Percentiles rank a stretch among this genome's conserved stretches.
Evolutionary conservation across 2,797 vertebrate genomes (phyloP).

Genomic region (Halcyon badia): DNA sequence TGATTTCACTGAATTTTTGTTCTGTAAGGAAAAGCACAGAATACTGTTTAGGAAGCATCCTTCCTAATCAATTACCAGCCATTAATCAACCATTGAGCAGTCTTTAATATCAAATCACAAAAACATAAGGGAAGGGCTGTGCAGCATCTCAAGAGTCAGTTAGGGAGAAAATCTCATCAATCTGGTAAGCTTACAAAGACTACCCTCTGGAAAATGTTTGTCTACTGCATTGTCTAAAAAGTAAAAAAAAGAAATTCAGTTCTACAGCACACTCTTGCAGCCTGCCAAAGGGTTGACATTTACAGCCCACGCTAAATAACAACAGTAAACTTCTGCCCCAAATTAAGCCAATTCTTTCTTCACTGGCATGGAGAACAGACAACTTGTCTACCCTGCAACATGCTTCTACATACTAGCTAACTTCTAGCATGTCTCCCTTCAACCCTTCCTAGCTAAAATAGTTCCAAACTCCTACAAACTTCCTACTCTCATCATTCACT

Average conservation of each 20-base stretch:
- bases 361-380: neutral
- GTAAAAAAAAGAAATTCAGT: accelerated
- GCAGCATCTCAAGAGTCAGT: neutral
- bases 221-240: neutral
- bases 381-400: neutral
- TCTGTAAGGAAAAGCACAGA: neutral
- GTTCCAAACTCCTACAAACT: neutral
- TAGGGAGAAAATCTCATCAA: neutral
- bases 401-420: neutral
- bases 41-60: neutral
- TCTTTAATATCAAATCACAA: neutral
- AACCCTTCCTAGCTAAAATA: neutral
- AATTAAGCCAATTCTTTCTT: neutral
- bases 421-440: neutral
- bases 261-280: neutral
- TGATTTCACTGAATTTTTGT: neutral
- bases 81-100: neutral
- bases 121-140: neutral
- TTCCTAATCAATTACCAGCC: neutral
- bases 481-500: neutral
- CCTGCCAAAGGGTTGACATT: neutral
- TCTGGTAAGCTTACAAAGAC: neutral
- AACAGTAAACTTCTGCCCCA: neutral
- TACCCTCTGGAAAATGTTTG: neutral
- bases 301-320: neutral